Evolutionary conservation across 2,888 invertebrate species (phyloP), one percentile per base, ranked within the genome.

Genomic region (Frankliniella fusca): DNA sequence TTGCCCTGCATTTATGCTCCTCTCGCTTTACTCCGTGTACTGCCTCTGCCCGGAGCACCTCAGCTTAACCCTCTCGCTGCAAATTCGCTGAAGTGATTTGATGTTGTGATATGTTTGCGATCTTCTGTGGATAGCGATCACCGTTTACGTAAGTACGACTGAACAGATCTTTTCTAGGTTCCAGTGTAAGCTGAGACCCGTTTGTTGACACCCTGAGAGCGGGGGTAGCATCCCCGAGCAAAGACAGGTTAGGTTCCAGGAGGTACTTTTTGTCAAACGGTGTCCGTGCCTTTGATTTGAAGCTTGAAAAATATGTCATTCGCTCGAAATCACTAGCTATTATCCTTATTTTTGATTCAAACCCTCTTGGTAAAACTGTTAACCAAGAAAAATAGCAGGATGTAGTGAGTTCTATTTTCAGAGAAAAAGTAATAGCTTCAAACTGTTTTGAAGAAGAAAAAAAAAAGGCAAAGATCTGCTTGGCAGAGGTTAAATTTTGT

Each of bases 101-200:
- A 27, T 27, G 3, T 27, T 12, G 70, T 76, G 70, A 27, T 76
- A 76, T 76, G 70, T 27, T 23, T 23, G 70, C 70, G 70, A 23
- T 76, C 70, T 76, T 76, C 70, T 27, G 70, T 27, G 70, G 70
- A 76, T 76, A 76, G 70, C 70, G 27, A 27, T 23, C 12, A 27
- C 70, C 23, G 70, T 27, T 76, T 27, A 76, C 70, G 70, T 76
- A 27, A 76, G 70, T 76, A 8, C 27, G 3, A 0, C 27, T 10
- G 20, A 27, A 76, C 12, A 10, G 8, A 12, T 23, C 70, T 27
- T 10, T 11, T 27, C 27, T 23, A 76, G 70, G 70, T 15, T 20
- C 15, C 18, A 9, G 18, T 12, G 54, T 20, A 20, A 20, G 54
- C 15, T 15, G 23, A 12, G 27, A 76, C 23, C 23, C 27, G 70